Evolutionary conservation across 2,888 invertebrate genomes (phyloP), one percentile per base, ranked within the genome.

Genomic region (Hydrotaea cyrtoneurina): DNA sequence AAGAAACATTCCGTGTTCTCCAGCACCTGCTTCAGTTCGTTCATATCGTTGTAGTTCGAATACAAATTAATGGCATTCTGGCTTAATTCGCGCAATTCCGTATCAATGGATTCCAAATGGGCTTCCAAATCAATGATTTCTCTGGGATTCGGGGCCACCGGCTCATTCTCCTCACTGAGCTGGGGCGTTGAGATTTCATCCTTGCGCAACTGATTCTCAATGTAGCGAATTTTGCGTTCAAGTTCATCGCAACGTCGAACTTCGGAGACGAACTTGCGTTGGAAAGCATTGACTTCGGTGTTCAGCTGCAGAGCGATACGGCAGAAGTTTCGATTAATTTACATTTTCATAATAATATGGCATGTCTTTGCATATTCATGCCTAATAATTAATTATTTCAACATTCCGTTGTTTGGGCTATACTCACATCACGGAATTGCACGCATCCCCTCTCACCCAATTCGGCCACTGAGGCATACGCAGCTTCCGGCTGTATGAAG

Each of bases 401-500:
- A 7, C 7, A 31, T 31, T 31, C 31, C 31, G 31, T 31, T 31
- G 31, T 31, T 31, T 31, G 7, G 10, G 19, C 7, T 31, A 17
- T 53, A 95, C 96, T 96, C 93, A 98, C 98, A 93, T 98, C 98
- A 93, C 98, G 95, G 92, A 99, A 99, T 93, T 98, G 98, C 64
- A 98, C 98, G 82, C 97, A 95, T 86, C 98, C 98, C 46, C 96
- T 95, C 93, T 98, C 98, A 77, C 98, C 98, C 85, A 99, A 94
- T 93, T 98, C 98, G 1, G 98, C 97, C 85, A 98, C 96, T 87
- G 97, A 97, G 88, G 96, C 96, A 93, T 98, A 99, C 0, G 98
- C 98, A 43, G 98, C 97, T 93, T 98, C 98, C 21, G 98, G 97
- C 93, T 98, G 98, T 89, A 98, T 96, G 93, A 98, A 98, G 93